phyloP scores from a whole-genome alignment of 2,888 invertebrate species.

The Brachylomia viminalis region DNA sequence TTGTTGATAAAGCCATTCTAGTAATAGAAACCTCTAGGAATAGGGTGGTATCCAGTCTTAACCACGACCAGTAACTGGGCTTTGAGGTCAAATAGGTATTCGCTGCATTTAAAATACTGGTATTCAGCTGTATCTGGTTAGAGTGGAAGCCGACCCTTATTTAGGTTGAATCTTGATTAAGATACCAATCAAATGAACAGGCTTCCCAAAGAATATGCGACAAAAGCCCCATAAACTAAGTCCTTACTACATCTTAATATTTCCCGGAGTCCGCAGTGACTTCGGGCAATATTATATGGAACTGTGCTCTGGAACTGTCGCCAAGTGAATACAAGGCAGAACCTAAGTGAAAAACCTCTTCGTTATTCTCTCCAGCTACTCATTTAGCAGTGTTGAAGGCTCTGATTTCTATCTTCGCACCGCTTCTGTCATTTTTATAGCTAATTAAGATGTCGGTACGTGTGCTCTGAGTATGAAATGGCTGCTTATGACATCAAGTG shows the following conservation, averaged over 20 bases:
- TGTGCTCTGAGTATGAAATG: conserved; percentile 40
- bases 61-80: background rate
- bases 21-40: background rate
- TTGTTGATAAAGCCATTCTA: background rate
- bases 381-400: conserved; percentile 24
- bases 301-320: background rate
- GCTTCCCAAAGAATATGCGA: no score
- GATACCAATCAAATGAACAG: no score
- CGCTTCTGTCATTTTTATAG: conserved; percentile 46
- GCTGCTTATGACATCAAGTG: conserved; percentile 5
- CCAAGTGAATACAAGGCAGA: background rate
- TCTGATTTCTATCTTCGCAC: conserved; percentile 35
- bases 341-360: background rate
- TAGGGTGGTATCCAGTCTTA: background rate
- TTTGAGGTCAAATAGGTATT: background rate
- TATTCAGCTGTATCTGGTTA: no score
- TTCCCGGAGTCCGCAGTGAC: background rate
- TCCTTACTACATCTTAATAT: background rate
- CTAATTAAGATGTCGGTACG: conserved; percentile 41
- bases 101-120: no score
- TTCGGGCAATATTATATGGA: background rate
- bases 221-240: no score
- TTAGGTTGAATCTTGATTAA: no score
- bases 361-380: conserved; percentile 19
- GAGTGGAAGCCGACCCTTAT: no score